Evolutionary conservation across 2,113 vertebrate species (phyloP).

Genomic region (Formicarius rufipectus): DNA sequence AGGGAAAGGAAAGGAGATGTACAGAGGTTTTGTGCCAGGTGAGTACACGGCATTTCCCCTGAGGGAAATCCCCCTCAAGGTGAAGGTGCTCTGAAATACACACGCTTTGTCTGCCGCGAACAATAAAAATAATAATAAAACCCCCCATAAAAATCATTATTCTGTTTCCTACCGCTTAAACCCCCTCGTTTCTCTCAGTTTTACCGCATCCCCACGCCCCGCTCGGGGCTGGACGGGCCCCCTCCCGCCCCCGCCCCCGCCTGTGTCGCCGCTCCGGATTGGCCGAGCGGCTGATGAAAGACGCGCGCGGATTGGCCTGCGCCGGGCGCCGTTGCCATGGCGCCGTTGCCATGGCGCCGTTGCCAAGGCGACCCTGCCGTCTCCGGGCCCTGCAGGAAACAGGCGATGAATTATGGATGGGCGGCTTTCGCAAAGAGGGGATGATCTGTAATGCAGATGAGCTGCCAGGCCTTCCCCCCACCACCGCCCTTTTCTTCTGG

Average conservation of each 20-base stretch:
- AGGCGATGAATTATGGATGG: constrained; percentile 95
- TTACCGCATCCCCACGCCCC: too few species aligned
- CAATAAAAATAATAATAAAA: neutral
- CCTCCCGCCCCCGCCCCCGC: neutral
- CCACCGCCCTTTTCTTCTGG: constrained; percentile 65
- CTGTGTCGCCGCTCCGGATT: constrained; percentile 60
- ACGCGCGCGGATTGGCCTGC: constrained; percentile 75
- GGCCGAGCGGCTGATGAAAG: constrained; percentile 69
- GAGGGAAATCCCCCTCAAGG: neutral
- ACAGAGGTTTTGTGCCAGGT: neutral
- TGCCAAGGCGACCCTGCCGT: constrained; percentile 84
- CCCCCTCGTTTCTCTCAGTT: too few species aligned
- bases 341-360: constrained; percentile 92
- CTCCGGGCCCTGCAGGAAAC: constrained; percentile 84
- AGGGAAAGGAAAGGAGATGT: neutral
- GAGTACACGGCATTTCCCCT: neutral
- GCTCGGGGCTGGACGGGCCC: too few species aligned
- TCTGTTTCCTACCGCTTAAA: neutral
- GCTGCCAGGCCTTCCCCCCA: constrained; percentile 20
- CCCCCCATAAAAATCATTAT: too few species aligned
- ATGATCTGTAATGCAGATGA: constrained; percentile 95
- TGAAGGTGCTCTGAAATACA: neutral
- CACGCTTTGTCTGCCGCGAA: too few species aligned
- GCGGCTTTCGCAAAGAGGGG: constrained; percentile 80
- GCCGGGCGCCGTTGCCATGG: constrained; percentile 87